Conservation (phyloP, 1,140 invertebrate species). For the Drosophila yakuba region DNA sequence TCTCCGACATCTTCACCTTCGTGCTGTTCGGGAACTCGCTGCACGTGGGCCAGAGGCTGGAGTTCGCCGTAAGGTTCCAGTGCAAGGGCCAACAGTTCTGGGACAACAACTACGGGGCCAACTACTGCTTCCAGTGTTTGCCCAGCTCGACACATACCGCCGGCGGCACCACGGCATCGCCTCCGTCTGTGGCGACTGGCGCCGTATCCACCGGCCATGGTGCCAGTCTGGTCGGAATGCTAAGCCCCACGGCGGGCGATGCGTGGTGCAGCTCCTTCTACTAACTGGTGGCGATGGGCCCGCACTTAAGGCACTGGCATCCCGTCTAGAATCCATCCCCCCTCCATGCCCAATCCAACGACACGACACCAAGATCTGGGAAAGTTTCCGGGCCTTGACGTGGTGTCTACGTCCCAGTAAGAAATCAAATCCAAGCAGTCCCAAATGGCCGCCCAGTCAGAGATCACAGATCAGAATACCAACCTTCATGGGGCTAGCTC, state of each 20-base stretch:
- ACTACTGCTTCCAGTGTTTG: constrained; percentile 94
- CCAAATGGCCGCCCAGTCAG: constrained; percentile 6
- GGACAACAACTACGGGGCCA: constrained; percentile 94
- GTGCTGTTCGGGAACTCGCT: constrained; percentile 90
- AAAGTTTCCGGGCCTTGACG: constrained; percentile 21
- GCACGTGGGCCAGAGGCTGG: constrained; percentile 89
- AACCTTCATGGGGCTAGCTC: constrained; percentile 5
- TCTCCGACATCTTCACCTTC: constrained; percentile 95
- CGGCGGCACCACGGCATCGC: constrained; percentile 55
- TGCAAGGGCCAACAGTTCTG: constrained; percentile 94
- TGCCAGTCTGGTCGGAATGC: constrained; percentile 62
- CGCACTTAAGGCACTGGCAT: constrained; percentile 43
- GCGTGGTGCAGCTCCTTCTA: constrained; percentile 84
- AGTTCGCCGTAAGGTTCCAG: constrained; percentile 93
- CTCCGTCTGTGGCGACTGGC: constrained; percentile 69
- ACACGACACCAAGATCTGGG: constrained; percentile 28
- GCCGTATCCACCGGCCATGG: constrained; percentile 51
- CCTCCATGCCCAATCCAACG: constrained; percentile 9
- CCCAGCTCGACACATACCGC: constrained; percentile 83
- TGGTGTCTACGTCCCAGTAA: constrained; percentile 9
- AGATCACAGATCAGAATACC: constrained; percentile 41
- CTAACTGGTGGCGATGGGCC: constrained; percentile 44
- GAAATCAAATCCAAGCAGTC: constrained; percentile 13
- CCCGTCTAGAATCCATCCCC: constrained; percentile 5
- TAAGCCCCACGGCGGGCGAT: constrained; percentile 80